A percentile compares a stretch with the other conserved stretches of the same genome.
Conservation (phyloP, 2,797 vertebrate genomes). For the Cyclura pinguis region DNA sequence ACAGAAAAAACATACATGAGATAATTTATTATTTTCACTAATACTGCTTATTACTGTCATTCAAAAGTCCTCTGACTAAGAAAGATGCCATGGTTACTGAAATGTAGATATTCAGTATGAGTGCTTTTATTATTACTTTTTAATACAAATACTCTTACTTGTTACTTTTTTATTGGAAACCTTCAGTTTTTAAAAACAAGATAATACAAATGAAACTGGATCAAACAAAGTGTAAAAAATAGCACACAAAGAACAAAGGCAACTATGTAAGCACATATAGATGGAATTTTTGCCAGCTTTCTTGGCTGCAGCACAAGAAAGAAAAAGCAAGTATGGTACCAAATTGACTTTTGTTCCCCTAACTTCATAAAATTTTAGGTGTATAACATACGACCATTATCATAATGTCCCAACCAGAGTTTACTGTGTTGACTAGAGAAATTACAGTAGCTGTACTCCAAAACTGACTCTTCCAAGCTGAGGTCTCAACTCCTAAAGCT, state of each 20-base stretch:
- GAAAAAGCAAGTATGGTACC: neutral
- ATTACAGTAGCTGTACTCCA: too few relatives aligned
- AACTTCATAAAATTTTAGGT: neutral
- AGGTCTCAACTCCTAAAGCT: neutral
- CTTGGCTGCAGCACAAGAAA: neutral
- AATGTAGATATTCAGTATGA: conserved; percentile 49
- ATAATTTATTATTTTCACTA: conserved; percentile 66
- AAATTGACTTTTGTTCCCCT: neutral
- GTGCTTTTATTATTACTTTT: conserved; percentile 23
- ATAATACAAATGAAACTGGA: neutral
- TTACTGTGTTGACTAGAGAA: too few relatives aligned
- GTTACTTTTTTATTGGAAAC: neutral
- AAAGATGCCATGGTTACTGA: conserved; percentile 45
- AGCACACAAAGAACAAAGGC: neutral
- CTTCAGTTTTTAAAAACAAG: neutral
- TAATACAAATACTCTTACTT: conserved; percentile 16
- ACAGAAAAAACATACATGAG: conserved; percentile 63
- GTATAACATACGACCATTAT: neutral
- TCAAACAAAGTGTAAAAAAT: neutral
- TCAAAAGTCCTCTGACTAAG: conserved; percentile 56
- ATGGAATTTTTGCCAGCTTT: neutral
- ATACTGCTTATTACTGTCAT: conserved; percentile 71
- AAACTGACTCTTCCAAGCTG: too few relatives aligned
- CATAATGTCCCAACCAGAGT: too few relatives aligned
- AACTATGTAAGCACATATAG: neutral